Evolutionary conservation across 1,140 invertebrate genomes (phyloP).

Genomic region (Temnothorax longispinosus): DNA sequence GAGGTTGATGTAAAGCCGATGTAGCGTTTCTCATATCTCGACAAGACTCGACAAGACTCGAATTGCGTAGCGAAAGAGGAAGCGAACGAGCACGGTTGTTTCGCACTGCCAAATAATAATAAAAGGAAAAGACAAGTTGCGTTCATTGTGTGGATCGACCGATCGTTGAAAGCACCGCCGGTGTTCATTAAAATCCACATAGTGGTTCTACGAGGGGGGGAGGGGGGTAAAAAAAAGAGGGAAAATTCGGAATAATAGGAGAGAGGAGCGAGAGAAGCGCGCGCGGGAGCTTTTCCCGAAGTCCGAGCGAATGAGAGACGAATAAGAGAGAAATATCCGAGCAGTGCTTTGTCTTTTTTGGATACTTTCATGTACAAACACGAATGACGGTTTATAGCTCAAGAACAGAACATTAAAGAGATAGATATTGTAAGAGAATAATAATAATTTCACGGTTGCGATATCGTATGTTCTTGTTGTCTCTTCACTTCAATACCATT

Average conservation of each 20-base stretch:
- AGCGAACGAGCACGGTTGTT: slow-evolving; percentile 37
- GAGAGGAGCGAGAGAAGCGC: neutral
- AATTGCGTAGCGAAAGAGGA: slow-evolving; percentile 4
- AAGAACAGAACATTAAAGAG: slow-evolving; percentile 71
- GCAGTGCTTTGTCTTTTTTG: slow-evolving; percentile 72
- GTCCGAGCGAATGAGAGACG: slow-evolving; percentile 34
- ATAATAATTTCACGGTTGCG: slow-evolving; percentile 76
- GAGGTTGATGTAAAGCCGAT: neutral
- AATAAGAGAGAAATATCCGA: slow-evolving; percentile 49
- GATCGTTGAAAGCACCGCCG: slow-evolving; percentile 72
- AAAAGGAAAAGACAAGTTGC: slow-evolving; percentile 42
- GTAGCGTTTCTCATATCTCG: slow-evolving; percentile 29
- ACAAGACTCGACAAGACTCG: slow-evolving; percentile 29
- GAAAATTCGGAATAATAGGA: slow-evolving; percentile 33
- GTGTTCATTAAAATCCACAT: slow-evolving; percentile 72
- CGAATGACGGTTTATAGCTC: slow-evolving; percentile 71
- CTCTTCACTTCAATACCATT: slow-evolving; percentile 7
- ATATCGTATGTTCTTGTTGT: slow-evolving; percentile 60
- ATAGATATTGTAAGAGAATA: slow-evolving; percentile 76
- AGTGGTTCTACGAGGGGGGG: slow-evolving; percentile 47
- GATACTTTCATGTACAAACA: slow-evolving; percentile 76
- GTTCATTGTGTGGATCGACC: slow-evolving; percentile 63
- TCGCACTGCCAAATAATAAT: slow-evolving; percentile 69
- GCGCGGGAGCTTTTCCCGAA: slow-evolving; percentile 54
- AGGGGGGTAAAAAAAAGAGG: neutral